Percentiles rank a stretch among this genome's conserved stretches.
Conservation (phyloP, 2,113 vertebrate genomes). For the Megalops atlanticus region DNA sequence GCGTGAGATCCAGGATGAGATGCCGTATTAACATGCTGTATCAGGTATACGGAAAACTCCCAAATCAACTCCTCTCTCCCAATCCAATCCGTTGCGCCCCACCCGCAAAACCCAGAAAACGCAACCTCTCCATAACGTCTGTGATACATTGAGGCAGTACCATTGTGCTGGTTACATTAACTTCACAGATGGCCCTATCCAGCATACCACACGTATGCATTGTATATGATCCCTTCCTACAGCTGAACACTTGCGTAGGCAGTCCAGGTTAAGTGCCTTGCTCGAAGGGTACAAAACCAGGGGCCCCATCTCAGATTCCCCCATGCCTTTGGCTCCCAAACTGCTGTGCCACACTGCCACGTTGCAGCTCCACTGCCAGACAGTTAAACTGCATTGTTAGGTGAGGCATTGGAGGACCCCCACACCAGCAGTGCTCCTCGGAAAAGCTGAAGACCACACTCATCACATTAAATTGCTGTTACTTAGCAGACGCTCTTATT, state of each 20-base stretch:
- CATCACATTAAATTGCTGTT: no score
- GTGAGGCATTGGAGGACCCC: neutral
- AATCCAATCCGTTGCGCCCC: neutral
- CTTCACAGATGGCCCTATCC: neutral
- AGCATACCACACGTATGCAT: neutral
- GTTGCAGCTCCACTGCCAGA: neutral
- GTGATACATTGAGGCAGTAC: neutral
- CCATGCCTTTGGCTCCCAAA: neutral
- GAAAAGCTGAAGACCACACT: no score
- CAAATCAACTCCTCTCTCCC: neutral
- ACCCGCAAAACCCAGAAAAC: neutral
- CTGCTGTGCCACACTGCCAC: neutral
- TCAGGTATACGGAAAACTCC: neutral
- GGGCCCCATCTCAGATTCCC: neutral
- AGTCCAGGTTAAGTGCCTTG: neutral
- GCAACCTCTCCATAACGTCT: neutral
- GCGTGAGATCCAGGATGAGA: neutral
- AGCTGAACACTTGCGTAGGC: neutral
- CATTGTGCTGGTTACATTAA: neutral
- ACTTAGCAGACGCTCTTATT: no score
- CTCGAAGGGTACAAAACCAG: neutral
- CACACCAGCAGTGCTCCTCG: neutral
- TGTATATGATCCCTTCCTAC: neutral
- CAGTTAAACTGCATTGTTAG: neutral
- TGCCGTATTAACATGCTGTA: neutral